Percentiles rank a stretch among this genome's conserved stretches.
Conservation (phyloP, 2,797 vertebrate species). For the Buceros bicornis region DNA sequence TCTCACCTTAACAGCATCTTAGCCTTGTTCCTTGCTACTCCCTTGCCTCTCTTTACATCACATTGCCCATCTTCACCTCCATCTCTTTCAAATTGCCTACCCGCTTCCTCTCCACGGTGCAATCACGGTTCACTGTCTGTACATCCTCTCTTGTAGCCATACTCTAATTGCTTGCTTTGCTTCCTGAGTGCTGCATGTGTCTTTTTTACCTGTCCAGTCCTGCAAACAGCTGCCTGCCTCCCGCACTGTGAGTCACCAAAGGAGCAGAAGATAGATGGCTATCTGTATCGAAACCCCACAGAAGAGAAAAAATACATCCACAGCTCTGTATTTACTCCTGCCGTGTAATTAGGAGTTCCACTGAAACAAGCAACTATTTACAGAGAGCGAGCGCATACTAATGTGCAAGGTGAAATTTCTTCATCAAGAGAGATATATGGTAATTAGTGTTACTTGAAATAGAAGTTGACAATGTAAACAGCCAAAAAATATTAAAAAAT, state of each 20-base stretch:
- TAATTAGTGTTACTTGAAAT: background rate
- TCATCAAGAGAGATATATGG: background rate
- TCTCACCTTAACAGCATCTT: background rate
- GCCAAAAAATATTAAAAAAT: background rate
- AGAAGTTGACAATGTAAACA: background rate
- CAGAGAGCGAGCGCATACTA: background rate
- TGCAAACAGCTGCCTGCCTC: background rate
- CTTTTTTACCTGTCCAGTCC: background rate
- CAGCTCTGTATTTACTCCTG: background rate
- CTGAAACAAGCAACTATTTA: background rate
- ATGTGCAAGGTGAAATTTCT: background rate
- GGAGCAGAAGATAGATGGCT: background rate
- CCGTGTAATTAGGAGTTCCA: background rate
- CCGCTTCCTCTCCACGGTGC: background rate
- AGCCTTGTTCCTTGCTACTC: background rate
- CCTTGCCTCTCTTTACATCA: background rate
- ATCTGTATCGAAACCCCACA: background rate
- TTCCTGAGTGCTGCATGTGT: background rate
- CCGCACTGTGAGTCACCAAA: background rate
- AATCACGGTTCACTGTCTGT: background rate
- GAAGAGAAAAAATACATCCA: background rate
- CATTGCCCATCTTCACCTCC: background rate
- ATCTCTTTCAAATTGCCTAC: background rate
- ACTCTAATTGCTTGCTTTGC: background rate
- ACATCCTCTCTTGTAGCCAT: background rate